Conservation (phyloP, 2,113 vertebrate species). For the Oceanites oceanicus region DNA sequence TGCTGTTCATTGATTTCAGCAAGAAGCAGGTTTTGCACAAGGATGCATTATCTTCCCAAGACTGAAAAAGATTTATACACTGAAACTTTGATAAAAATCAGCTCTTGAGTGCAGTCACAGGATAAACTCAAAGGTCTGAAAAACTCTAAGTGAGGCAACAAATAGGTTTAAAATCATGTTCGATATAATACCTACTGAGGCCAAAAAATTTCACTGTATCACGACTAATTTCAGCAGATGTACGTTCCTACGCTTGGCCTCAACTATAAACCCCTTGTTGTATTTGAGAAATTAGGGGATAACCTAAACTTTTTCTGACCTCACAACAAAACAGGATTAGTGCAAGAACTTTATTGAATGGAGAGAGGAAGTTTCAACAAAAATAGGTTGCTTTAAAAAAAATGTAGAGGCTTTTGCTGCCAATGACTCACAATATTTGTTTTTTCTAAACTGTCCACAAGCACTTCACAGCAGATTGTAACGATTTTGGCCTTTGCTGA, state of each 20-base stretch:
- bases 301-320: not conserved
- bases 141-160: not conserved
- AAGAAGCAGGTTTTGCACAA: not conserved
- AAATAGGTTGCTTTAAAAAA: not conserved
- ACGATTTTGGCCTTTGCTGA: not conserved
- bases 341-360: not conserved
- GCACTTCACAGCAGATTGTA: not conserved
- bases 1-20: not conserved
- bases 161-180: not conserved
- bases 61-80: slow-evolving; percentile 34
- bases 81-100: slow-evolving; percentile 58
- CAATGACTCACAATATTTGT: not conserved
- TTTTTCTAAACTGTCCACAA: not conserved
- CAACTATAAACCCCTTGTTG: not conserved
- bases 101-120: not conserved
- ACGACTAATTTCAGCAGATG: not conserved
- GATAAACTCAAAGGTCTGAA: slow-evolving; percentile 13
- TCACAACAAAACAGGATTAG: not conserved
- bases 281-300: not conserved
- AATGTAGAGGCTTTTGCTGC: not conserved
- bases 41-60: slow-evolving; percentile 7
- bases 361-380: not conserved
- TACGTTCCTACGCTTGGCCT: not conserved
- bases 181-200: not conserved
- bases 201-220: not conserved